A percentile compares a stretch with the other conserved stretches of the same genome.
These are phyloP conservation scores for Xestia sexstrigata DNA, from an alignment of 2,888 invertebrate genomes.

Conservation along the genomic window DNA sequence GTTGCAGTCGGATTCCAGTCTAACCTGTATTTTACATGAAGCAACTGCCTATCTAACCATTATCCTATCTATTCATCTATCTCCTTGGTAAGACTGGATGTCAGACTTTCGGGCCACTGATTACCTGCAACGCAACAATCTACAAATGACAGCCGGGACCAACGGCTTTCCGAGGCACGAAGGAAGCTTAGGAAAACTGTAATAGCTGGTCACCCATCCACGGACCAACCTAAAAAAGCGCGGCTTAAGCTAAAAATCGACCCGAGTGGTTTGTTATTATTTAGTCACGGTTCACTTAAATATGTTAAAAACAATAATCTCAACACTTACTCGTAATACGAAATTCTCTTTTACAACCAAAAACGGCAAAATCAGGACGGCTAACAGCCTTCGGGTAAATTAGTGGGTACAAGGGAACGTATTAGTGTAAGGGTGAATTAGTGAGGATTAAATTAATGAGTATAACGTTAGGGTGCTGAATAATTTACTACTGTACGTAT, in stretches of 20 bases:
- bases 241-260: background rate
- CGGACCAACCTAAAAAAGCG: background rate
- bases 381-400: slow-evolving; percentile 13
- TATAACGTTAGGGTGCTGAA: slow-evolving; percentile 12
- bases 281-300: too few relatives aligned
- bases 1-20: background rate
- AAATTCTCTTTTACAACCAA: background rate
- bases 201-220: background rate
- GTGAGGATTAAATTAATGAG: slow-evolving; percentile 38
- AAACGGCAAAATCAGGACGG: background rate
- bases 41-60: background rate
- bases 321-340: background rate
- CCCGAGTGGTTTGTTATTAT: background rate
- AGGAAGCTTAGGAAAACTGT: background rate
- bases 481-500: background rate
- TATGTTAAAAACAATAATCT: background rate
- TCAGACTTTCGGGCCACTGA: background rate
- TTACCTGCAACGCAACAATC: background rate
- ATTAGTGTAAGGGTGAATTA: slow-evolving; percentile 33
- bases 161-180: background rate
- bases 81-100: background rate
- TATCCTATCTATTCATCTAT: too few relatives aligned
- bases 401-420: slow-evolving; percentile 31
- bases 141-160: background rate
- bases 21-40: background rate